Evolutionary conservation across 2,113 vertebrate genomes (phyloP).

Genomic region (Macquaria australasica): DNA sequence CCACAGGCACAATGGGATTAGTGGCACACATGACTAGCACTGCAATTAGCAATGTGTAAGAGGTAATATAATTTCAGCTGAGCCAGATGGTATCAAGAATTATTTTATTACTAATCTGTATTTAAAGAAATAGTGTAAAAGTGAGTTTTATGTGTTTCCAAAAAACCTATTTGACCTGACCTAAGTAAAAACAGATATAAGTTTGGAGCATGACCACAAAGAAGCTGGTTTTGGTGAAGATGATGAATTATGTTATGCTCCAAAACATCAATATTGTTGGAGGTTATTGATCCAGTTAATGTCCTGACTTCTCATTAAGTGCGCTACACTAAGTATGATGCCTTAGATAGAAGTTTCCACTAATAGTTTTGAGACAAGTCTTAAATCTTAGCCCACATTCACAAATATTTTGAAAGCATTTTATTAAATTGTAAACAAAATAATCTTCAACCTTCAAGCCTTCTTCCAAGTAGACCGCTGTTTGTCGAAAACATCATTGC

Average conservation of each 20-base stretch:
- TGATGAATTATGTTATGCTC: neutral
- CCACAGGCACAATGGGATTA: slow-evolving; percentile 17
- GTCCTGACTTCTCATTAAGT: neutral
- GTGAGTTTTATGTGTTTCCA: neutral
- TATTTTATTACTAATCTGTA: neutral
- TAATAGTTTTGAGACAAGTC: neutral
- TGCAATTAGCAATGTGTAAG: neutral
- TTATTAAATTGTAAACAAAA: neutral
- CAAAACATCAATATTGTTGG: neutral
- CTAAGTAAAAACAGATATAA: neutral
- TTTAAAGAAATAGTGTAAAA: neutral
- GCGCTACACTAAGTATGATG: neutral
- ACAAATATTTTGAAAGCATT: neutral
- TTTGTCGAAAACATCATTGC: neutral
- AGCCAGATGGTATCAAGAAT: neutral
- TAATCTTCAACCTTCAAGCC: too few relatives aligned
- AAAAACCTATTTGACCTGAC: neutral
- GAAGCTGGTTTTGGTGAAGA: neutral
- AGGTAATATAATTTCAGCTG: neutral
- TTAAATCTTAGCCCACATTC: neutral
- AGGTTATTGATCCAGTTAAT: neutral
- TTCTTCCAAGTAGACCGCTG: neutral
- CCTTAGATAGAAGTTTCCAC: neutral
- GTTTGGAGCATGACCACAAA: neutral
- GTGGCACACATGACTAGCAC: slow-evolving; percentile 1